Evolutionary conservation across 1,140 invertebrate genomes (phyloP).

Genomic region (Drosophila orena): DNA sequence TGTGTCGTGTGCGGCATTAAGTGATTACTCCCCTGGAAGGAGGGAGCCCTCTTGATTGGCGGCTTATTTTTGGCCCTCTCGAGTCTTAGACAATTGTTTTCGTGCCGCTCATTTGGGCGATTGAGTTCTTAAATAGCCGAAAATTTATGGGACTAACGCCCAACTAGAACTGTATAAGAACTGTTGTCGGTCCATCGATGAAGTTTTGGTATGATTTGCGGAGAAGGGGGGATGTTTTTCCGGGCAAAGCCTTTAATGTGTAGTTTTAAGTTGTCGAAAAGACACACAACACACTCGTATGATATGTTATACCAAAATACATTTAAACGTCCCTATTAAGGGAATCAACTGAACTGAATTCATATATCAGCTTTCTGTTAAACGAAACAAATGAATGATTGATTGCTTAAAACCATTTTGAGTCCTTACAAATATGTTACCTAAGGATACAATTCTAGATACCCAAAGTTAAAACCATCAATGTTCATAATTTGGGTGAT

Average conservation of each 20-base stretch:
- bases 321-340: too few species aligned
- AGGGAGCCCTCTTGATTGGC: slow-evolving; percentile 62
- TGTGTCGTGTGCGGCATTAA: slow-evolving; percentile 72
- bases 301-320: neutral
- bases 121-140: slow-evolving; percentile 45
- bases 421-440: too few species aligned
- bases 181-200: slow-evolving; percentile 15
- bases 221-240: neutral
- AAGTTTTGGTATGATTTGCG: slow-evolving; percentile 25
- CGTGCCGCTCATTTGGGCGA: slow-evolving; percentile 41
- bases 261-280: slow-evolving; percentile 7
- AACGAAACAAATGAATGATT: neutral
- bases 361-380: neutral
- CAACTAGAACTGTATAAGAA: slow-evolving; percentile 38
- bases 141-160: slow-evolving; percentile 42
- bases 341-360: neutral
- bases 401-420: too few species aligned
- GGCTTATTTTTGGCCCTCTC: slow-evolving; percentile 57
- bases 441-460: too few species aligned
- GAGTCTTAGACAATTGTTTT: slow-evolving; percentile 23
- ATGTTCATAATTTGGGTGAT: too few species aligned
- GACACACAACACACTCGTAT: neutral
- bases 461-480: too few species aligned
- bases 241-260: neutral
- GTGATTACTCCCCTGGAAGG: slow-evolving; percentile 57